Percentiles rank a stretch among this genome's conserved stretches.
phyloP scores from a whole-genome alignment of 2,113 vertebrate genomes.

The Serilophus lunatus region DNA sequence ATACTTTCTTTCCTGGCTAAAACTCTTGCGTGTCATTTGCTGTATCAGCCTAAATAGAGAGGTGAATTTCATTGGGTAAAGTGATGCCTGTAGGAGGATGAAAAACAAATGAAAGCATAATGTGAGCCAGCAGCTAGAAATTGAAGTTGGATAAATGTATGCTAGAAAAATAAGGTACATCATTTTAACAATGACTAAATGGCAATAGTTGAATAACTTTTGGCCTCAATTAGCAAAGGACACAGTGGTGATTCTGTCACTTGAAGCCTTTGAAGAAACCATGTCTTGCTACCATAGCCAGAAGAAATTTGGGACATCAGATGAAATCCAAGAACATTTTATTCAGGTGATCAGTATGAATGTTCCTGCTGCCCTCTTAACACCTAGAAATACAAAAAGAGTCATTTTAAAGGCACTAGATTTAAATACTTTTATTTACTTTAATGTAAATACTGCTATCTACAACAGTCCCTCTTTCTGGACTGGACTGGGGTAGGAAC shows the following conservation, averaged over 20 bases:
- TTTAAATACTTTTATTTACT: too few relatives aligned
- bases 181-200: background rate
- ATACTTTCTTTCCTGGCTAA: background rate
- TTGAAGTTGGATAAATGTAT: background rate
- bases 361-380: background rate
- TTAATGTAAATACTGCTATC: background rate
- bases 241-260: background rate
- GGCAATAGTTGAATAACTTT: background rate
- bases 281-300: background rate
- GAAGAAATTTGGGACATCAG: background rate
- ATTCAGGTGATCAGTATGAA: background rate
- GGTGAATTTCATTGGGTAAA: background rate
- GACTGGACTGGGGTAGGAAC: background rate
- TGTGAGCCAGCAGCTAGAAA: background rate
- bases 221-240: background rate
- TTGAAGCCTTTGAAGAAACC: background rate
- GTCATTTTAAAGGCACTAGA: background rate
- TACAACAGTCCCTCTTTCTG: background rate
- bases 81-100: background rate
- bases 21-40: background rate
- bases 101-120: constrained; percentile 23
- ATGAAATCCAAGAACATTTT: background rate
- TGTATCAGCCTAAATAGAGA: background rate
- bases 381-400: background rate
- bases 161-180: background rate